Evolutionary conservation across 1,140 invertebrate species (phyloP).

Genomic region (Leucophenga varia): DNA sequence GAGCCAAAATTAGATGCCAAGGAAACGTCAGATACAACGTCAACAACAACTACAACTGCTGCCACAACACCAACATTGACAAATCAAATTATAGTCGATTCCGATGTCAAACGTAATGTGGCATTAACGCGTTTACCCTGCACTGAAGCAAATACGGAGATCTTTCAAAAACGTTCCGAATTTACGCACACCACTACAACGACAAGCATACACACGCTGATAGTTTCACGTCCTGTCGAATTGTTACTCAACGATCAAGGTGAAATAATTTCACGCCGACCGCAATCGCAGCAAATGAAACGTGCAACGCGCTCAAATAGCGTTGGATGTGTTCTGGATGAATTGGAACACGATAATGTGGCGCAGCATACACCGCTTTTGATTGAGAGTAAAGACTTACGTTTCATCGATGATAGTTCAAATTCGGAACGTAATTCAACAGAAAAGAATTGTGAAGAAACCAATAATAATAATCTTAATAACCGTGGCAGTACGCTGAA

Average conservation of each 20-base stretch:
- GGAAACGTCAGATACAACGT: background rate
- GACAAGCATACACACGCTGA: conserved; percentile 37
- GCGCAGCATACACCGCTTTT: conserved; percentile 22
- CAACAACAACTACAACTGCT: conserved; percentile 19
- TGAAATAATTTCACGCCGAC: conserved; percentile 34
- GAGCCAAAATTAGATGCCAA: background rate
- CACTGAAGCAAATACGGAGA: conserved; percentile 17
- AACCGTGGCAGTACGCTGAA: conserved; percentile 22
- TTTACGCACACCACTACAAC: conserved; percentile 32
- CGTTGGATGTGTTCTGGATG: conserved; percentile 42
- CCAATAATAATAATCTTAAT: conserved; percentile 11
- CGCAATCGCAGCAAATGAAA: conserved; percentile 17
- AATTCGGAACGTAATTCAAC: conserved; percentile 40
- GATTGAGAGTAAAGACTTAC: conserved; percentile 24
- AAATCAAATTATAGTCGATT: conserved; percentile 23
- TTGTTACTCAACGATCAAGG: conserved; percentile 42
- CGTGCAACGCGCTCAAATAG: conserved; percentile 43
- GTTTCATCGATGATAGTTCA: conserved; percentile 50
- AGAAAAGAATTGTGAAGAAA: conserved; percentile 12
- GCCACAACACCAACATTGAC: conserved; percentile 41
- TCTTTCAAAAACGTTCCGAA: conserved; percentile 30
- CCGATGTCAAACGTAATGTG: conserved; percentile 26
- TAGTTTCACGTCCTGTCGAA: conserved; percentile 42
- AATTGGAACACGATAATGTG: conserved; percentile 12
- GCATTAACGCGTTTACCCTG: conserved; percentile 28